Conservation (phyloP, 2,113 vertebrate genomes). For the Xenopus tropicalis region UCB_Xtro_10.0 CM004443.2:144690501-144691000, state of each 20-base stretch:
- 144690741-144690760: conserved; percentile 97
- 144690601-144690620: too few relatives aligned
- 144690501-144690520: too few relatives aligned
- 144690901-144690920: not conserved
- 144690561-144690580: too few relatives aligned
- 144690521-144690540: too few relatives aligned
- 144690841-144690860: not conserved
- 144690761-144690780: conserved; percentile 89
- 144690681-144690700: conserved; percentile 93
- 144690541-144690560: too few relatives aligned
- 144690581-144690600: too few relatives aligned
- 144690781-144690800: conserved; percentile 94
- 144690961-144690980: too few relatives aligned
- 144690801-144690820: conserved; percentile 60
- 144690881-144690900: not conserved
- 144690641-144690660: conserved; percentile 63
- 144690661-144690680: conserved; percentile 96
- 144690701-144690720: conserved; percentile 93
- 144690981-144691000: too few relatives aligned
- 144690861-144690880: not conserved
- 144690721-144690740: conserved; percentile 93
- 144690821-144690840: not conserved
- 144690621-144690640: not conserved
- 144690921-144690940: too few relatives aligned
- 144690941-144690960: too few relatives aligned